Base-by-base conservation (phyloP, 1,140 invertebrate species). In the Camponotus pennsylvanicus region DNA sequence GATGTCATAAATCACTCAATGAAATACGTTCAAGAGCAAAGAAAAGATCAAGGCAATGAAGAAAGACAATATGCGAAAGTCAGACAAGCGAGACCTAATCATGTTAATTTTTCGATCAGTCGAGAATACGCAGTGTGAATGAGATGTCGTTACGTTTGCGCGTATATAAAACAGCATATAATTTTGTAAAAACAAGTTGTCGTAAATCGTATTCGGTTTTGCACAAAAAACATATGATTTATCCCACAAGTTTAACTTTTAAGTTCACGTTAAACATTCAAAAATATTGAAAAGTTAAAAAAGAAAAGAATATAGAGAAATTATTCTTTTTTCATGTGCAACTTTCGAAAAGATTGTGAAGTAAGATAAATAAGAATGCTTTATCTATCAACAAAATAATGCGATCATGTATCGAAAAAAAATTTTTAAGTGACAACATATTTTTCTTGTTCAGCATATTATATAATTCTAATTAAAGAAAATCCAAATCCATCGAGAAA, bases 51-150 rank as follows among this genome's bases (percentile, higher is more conserved):
- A 85, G 75, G 73, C 63, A 9, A 77, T 34, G 11, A 52, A 42
- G 4, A 5, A 84, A 78, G 34, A 77, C 40, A 21, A 40, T 27
- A 18, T 27, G 61, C 37, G 9, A 18, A 1, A 52, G 0, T 9
- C 27, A 27, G 52, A 7, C 45, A 6, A 76, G 27, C 27, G 27
- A 27, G 27, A 27, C 1, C 27, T 34, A 9, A n/a, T 66, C 13
- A 34, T 15, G 55, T 32, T 85, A 32, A 66, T 85, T 77, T 85
- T 55, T 66, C 59, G 82, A 78, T 85, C 73, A 85, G 82, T 85
- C 82, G 61, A 55, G 82, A 66, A 66, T 78, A 67, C 27, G 61
- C 82, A 57, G 49, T 55, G 42, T n/a, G 61, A 66, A 85, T 78
- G 82, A 85, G 13, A 55, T 15, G 34, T 76, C 61, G 27, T 21